Base-by-base conservation (phyloP, 1,140 invertebrate species). In the Papilio glaucus region DNA sequence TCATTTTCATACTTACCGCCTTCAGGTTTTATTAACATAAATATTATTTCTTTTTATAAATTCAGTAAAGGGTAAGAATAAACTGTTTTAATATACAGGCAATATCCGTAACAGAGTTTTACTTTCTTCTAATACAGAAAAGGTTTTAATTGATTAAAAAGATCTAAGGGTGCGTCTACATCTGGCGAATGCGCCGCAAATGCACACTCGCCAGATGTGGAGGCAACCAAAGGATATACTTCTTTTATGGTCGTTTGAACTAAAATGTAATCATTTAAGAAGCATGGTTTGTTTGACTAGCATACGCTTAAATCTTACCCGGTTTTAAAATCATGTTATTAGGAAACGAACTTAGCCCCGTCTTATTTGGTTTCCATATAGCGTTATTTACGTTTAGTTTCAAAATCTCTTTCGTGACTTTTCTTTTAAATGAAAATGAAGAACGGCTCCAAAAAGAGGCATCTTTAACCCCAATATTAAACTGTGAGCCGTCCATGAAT, bases 401-500 rank as follows among this genome's bases (percentile, higher is more conserved):
- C 21, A 26, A 57, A 57, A 24, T 12, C 21, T 24, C 49, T 18
- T 49, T 57, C 18, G 9, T 24, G 18, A 53, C 45, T 24, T 57
- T 49, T 49, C 49, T 49, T 49, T 45, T 70, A 72, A 61, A 69
- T 42, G 72, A 70, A 75, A 75, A 41, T 41, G 65, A 72, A 73
- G 62, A 72, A 61, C 60, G 33, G 21, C 26, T 6, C 24, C 73
- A n/a, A 38, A 39, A 41, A 72, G 39, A 68, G 67, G 69, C 63
- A 70, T 76, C 74, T 72, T 75, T 77, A 78, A 83, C 76, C 77
- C 82, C 75, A 72, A 83, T 82, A 83, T 85, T 82, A 81, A 78
- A 81, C 77, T 82, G 79, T 79, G 72, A 84, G 67, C 75, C 72
- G 73, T 67, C 78, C 76, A 85, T 86, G 84, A 88, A 88, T 88